Evolutionary conservation across 2,113 vertebrate species (phyloP), one percentile per base, ranked within the genome.

Genomic region (Sporophila hypoxantha): DNA sequence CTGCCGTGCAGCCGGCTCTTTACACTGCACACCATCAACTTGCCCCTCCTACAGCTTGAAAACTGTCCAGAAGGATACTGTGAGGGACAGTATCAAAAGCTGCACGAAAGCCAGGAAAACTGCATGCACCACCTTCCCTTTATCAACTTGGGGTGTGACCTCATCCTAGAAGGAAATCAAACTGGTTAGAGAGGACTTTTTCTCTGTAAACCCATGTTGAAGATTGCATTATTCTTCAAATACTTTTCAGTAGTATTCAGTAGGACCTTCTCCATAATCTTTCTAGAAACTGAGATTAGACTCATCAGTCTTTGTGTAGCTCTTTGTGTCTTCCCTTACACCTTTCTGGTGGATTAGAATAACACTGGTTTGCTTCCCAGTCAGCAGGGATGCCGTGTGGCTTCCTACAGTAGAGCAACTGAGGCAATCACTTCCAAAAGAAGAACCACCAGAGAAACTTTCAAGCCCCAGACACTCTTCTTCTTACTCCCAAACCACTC

Each of bases 1-100:
- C 77, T 70, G 47, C n/a, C 1, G 0, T 49, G 5, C 32, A 81
- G 34, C 18, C 1, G 0, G 5, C n/a, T 52, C n/a, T 61, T 62
- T 47, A 62, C 46, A n/a, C 47, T 57, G 37, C 2, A 2, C 47
- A 12, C 36, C 5, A 5, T n/a, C 8, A 80, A 10, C 23, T 12
- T 0, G 0, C 23, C 36, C 34, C 34, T 37, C 70, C 14, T 34
- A 29, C 29, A 42, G 23, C 2, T 36, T 57, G 62, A 70, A n/a
- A 80, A 3, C 7, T 20, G 12, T 50, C 46, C 41, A 39, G 49
- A 67, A 76, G 44, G 53, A 73, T 73, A 30, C 65, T 76, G 22
- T 55, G 29, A 90, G 36, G 17, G 14, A 46, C 53, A 65, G 20
- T 32, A 55, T 12, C 41, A 56, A 83, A 81, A 39, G 7, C 20